phyloP scores from a whole-genome alignment of 1,140 invertebrate genomes.

The Akabosia matsudoensis region DNA sequence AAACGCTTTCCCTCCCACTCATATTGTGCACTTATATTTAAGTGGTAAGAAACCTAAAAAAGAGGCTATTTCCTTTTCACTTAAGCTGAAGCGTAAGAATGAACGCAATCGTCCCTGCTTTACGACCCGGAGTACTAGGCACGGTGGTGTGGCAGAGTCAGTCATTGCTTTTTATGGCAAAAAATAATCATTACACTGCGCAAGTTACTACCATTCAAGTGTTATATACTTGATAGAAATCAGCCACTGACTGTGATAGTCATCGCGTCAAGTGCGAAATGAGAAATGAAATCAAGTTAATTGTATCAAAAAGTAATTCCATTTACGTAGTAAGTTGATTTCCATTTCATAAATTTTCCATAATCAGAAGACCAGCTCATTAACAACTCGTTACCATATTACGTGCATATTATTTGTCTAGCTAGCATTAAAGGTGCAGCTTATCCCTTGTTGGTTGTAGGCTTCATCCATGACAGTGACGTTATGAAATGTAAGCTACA shows the following conservation, averaged over 20 bases:
- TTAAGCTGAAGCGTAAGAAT: background rate
- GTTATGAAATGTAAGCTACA: too few species aligned
- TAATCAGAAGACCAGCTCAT: background rate
- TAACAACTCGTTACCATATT: background rate
- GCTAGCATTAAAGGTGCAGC: too few species aligned
- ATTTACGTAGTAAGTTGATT: background rate
- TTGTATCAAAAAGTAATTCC: background rate
- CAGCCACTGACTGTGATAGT: too few species aligned
- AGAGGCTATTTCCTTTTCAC: background rate
- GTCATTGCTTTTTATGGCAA: too few species aligned
- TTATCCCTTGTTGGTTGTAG: too few species aligned
- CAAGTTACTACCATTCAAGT: too few species aligned
- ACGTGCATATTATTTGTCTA: too few species aligned
- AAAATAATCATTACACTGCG: too few species aligned
- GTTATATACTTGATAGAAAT: too few species aligned
- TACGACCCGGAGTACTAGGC: background rate
- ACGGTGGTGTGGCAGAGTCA: background rate
- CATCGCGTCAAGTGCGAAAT: background rate
- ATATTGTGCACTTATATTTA: too few species aligned
- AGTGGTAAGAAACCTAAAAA: background rate
- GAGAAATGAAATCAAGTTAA: background rate
- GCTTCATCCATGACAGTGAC: too few species aligned
- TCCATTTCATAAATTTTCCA: background rate
- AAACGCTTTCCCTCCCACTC: background rate
- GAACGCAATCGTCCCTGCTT: background rate